A percentile compares a stretch with the other conserved stretches of the same genome.
phyloP scores from a whole-genome alignment of 2,113 vertebrate genomes.

The Hemibagrus wyckioides region DNA sequence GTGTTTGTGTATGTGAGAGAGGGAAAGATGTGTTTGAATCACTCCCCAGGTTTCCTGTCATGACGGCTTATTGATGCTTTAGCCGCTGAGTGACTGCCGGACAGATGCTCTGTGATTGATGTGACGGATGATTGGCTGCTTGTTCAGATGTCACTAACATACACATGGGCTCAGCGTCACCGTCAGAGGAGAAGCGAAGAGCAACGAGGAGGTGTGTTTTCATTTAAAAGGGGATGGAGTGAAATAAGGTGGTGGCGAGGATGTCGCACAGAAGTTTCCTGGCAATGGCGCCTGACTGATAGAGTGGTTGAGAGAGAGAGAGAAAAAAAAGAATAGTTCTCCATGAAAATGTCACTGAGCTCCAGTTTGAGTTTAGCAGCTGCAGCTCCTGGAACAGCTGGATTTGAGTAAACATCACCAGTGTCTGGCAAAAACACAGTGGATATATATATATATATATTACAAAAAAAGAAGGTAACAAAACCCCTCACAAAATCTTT shows the following conservation, averaged over 20 bases:
- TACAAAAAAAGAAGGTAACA: neutral
- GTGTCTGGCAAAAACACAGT: neutral
- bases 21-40: slow-evolving; percentile 46
- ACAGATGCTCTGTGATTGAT: slow-evolving; percentile 70
- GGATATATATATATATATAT: neutral
- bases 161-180: slow-evolving; percentile 31
- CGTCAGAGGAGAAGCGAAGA: slow-evolving; percentile 42
- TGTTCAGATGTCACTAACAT: slow-evolving; percentile 50
- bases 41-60: slow-evolving; percentile 61
- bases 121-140: slow-evolving; percentile 66
- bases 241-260: slow-evolving; percentile 34
- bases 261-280: slow-evolving; percentile 48
- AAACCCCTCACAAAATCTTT: neutral
- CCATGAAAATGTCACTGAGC: slow-evolving; percentile 48
- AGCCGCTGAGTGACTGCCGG: slow-evolving; percentile 68
- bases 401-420: slow-evolving; percentile 48
- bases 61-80: slow-evolving; percentile 67
- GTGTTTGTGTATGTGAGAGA: slow-evolving; percentile 14
- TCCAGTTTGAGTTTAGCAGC: slow-evolving; percentile 58
- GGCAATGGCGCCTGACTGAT: slow-evolving; percentile 60
- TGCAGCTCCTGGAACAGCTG: neutral
- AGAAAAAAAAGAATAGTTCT: slow-evolving; percentile 50
- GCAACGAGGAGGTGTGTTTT: slow-evolving; percentile 56
- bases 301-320: slow-evolving; percentile 34
- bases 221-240: slow-evolving; percentile 49